Base-by-base conservation (phyloP, 2,797 vertebrate species). In the Hylomyscus alleni region DNA sequence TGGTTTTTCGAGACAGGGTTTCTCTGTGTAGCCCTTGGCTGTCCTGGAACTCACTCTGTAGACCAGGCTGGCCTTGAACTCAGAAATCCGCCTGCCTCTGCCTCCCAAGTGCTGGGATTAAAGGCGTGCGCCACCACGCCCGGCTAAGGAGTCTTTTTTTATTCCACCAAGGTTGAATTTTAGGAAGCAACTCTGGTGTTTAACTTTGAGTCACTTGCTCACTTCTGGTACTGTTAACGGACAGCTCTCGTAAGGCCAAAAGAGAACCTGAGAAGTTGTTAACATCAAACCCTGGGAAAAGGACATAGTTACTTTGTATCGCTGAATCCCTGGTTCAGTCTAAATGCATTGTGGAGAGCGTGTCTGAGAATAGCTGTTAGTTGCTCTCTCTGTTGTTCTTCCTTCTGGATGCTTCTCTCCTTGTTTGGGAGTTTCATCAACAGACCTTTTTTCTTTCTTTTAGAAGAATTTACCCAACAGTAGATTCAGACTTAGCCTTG, bases 91-190 rank as follows among this genome's bases (percentile, higher is more conserved):
- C n/a, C n/a, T n/a, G n/a, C n/a, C n/a, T n/a, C n/a, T n/a, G n/a
- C n/a, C n/a, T n/a, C n/a, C n/a, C n/a, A n/a, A n/a, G n/a, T n/a
- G n/a, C n/a, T n/a, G n/a, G n/a, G n/a, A n/a, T n/a, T n/a, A n/a
- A n/a, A n/a, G n/a, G n/a, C n/a, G n/a, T n/a, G n/a, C n/a, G n/a
- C n/a, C n/a, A n/a, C n/a, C n/a, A n/a, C n/a, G n/a, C n/a, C n/a
- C n/a, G n/a, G n/a, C n/a, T 52, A 95, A 91, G 58, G 67, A 65
- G 44, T 93, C 44, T 47, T 95, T 97, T 81, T 52, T 37, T 19
- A 56, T 96, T 96, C 95, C 72, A 56, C 58, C 83, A 17, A 80
- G 60, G 56, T 91, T 85, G 65, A 54, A 85, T 77, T 92, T 78
- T 17, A 77, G 86, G 47, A 84, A 88, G 56, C 75, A 83, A 14